phyloP scores from a whole-genome alignment of 2,797 vertebrate species.

The Lacerta agilis region DNA sequence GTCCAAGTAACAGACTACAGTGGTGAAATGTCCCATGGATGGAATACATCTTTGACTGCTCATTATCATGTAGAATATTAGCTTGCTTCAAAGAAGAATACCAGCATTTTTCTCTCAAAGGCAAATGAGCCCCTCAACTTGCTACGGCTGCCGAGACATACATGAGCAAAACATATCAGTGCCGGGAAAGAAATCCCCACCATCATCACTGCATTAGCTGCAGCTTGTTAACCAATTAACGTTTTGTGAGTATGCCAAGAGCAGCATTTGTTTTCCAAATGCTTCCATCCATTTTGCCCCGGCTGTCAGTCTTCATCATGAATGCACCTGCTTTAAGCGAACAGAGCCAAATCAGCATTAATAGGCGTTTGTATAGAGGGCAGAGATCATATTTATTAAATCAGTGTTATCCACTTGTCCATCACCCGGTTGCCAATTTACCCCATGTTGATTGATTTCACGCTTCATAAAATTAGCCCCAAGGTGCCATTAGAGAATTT shows the following conservation, averaged over 20 bases:
- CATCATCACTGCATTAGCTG: conserved; percentile 18
- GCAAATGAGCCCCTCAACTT: background rate
- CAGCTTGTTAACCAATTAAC: conserved; percentile 41
- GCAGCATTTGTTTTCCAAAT: conserved; percentile 31
- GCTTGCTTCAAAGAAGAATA: conserved; percentile 10
- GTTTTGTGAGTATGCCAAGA: conserved; percentile 39
- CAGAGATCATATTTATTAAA: conserved; percentile 50
- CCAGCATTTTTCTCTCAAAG: background rate
- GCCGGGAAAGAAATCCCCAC: conserved; percentile 9
- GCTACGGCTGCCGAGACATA: background rate
- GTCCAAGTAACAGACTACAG: background rate
- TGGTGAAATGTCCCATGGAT: background rate
- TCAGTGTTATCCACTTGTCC: conserved; percentile 36
- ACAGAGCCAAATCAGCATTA: conserved; percentile 33
- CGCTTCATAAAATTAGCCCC: conserved; percentile 26
- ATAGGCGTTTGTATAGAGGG: conserved; percentile 28
- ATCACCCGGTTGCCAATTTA: conserved; percentile 34
- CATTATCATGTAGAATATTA: conserved; percentile 21
- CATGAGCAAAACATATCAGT: background rate
- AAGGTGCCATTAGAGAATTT: background rate
- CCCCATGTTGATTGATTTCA: conserved; percentile 34
- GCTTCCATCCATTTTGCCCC: conserved; percentile 23
- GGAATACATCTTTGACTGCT: conserved; percentile 3
- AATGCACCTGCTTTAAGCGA: conserved; percentile 32
- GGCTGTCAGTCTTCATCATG: conserved; percentile 37